phyloP scores from a whole-genome alignment of 2,113 vertebrate genomes.

The Paedocypris sp. region DNA sequence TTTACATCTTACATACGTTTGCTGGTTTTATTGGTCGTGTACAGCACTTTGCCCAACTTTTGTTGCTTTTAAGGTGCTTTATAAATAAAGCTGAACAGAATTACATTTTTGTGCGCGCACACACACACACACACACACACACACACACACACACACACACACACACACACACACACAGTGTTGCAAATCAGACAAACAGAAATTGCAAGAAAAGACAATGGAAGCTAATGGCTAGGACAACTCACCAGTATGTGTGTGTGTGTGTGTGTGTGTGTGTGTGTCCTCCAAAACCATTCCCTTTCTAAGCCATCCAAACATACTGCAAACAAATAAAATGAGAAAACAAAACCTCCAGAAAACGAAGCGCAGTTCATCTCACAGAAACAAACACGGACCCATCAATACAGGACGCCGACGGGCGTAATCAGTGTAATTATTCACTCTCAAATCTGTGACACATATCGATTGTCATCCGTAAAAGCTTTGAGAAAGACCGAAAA shows the following conservation, averaged over 20 bases:
- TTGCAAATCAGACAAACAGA: constrained; percentile 44
- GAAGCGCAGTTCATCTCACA: constrained; percentile 6
- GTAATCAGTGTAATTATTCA: constrained; percentile 67
- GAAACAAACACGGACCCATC: constrained; percentile 18
- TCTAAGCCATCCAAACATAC: constrained; percentile 8
- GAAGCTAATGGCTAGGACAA: constrained; percentile 54
- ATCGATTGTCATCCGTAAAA: constrained; percentile 45
- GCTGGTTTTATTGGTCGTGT: too few species aligned
- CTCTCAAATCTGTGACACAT: constrained; percentile 51
- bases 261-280: background rate
- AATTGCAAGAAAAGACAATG: constrained; percentile 57
- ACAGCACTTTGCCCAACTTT: too few species aligned
- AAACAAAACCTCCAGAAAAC: background rate
- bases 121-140: constrained; percentile 5
- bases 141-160: constrained; percentile 6
- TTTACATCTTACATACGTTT: too few species aligned
- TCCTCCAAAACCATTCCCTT: constrained; percentile 15
- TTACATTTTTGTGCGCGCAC: background rate
- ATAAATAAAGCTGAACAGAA: too few species aligned
- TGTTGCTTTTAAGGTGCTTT: too few species aligned
- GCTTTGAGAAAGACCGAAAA: constrained; percentile 5
- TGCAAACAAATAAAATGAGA: background rate
- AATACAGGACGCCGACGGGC: constrained; percentile 50
- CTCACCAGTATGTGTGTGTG: constrained; percentile 33
- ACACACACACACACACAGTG: constrained; percentile 14